phyloP scores from a whole-genome alignment of 2,113 vertebrate genomes.

The Apteryx owenii region DNA sequence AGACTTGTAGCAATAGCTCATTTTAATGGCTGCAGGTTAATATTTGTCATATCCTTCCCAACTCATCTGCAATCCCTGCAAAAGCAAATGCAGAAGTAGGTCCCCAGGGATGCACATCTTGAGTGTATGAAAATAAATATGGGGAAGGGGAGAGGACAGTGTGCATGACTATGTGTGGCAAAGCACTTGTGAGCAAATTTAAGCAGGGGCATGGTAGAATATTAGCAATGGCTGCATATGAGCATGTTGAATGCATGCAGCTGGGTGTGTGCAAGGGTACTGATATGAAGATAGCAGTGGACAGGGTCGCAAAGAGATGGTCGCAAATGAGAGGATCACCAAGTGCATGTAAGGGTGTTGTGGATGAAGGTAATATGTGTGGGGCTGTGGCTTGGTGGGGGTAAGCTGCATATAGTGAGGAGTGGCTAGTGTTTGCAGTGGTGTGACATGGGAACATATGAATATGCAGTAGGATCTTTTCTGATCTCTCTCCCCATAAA shows the following conservation, averaged over 20 bases:
- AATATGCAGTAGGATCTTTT: not conserved
- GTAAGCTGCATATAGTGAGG: not conserved
- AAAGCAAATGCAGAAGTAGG: conserved; percentile 4
- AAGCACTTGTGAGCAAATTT: not conserved
- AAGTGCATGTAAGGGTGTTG: not conserved
- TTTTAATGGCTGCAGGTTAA: not conserved
- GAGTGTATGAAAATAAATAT: not conserved
- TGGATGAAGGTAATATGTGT: rapidly evolving
- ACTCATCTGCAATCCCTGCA: not conserved
- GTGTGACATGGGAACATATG: not conserved
- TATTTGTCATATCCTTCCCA: not conserved
- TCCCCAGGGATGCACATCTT: not conserved
- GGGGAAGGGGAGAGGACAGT: not conserved
- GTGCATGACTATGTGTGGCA: not conserved
- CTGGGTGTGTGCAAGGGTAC: not conserved
- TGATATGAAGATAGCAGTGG: not conserved
- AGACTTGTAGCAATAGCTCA: not conserved
- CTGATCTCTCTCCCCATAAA: not conserved
- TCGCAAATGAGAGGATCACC: not conserved
- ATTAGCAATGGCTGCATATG: not conserved
- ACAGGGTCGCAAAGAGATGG: not conserved
- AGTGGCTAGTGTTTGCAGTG: not conserved
- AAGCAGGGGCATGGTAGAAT: not conserved
- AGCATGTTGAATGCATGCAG: not conserved
- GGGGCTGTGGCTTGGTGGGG: not conserved